Percentiles rank a stretch among this genome's conserved stretches.
phyloP scores from a whole-genome alignment of 2,797 vertebrate species.

The Neopelma chrysocephalum region DNA sequence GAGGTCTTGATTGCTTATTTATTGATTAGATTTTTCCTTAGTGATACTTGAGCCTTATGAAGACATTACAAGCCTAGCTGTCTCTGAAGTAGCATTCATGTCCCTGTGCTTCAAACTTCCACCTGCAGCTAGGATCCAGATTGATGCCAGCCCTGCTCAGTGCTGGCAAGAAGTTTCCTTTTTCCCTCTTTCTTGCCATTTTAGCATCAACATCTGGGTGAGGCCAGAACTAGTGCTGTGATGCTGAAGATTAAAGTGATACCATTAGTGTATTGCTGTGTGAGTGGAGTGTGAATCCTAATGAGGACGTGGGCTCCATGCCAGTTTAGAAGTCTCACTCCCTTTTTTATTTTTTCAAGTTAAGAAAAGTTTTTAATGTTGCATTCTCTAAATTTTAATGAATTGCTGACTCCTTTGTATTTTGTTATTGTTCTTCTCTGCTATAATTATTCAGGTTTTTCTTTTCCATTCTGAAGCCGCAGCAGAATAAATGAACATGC shows the following conservation, averaged over 20 bases:
- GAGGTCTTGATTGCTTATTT: background rate
- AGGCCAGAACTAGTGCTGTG: background rate
- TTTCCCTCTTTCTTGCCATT: background rate
- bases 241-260: background rate
- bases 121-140: background rate
- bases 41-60: background rate
- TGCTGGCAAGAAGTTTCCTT: background rate
- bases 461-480: background rate
- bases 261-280: background rate
- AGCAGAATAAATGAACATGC: background rate
- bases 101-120: background rate
- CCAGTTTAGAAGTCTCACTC: background rate
- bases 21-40: constrained; percentile 32
- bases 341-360: background rate
- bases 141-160: background rate
- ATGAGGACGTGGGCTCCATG: background rate
- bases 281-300: background rate
- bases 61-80: background rate
- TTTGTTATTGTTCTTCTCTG: background rate
- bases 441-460: constrained; percentile 32
- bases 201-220: background rate
- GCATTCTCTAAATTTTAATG: constrained; percentile 25
- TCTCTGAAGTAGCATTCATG: background rate
- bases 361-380: constrained; percentile 26
- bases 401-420: constrained; percentile 40